Conservation (phyloP, 1,140 invertebrate genomes). For the Lordiphosa clarofinis region DNA sequence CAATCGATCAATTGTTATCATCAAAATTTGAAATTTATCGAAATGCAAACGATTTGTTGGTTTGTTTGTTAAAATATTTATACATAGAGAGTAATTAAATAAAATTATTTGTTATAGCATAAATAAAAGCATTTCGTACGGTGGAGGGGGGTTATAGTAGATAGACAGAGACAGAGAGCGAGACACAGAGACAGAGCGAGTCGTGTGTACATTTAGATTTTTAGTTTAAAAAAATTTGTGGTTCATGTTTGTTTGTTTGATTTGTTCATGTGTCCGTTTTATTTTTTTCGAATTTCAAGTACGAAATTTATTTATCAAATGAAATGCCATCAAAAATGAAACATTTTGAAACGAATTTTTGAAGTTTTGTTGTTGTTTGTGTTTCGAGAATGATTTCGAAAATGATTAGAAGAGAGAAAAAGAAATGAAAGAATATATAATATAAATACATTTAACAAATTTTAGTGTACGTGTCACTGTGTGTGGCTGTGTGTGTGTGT, state of each 20-base stretch:
- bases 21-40: slow-evolving; percentile 18
- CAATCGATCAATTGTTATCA: slow-evolving; percentile 33
- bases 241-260: slow-evolving; percentile 21
- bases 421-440: slow-evolving; percentile 80
- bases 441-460: slow-evolving; percentile 79
- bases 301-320: slow-evolving; percentile 47
- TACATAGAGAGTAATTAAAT: slow-evolving; percentile 69
- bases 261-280: slow-evolving; percentile 29
- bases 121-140: slow-evolving; percentile 66
- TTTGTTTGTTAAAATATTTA: slow-evolving; percentile 50
- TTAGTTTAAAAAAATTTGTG: slow-evolving; percentile 31
- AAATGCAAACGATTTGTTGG: slow-evolving; percentile 15
- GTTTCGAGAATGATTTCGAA: slow-evolving; percentile 76
- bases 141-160: slow-evolving; percentile 22
- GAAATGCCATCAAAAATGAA: slow-evolving; percentile 73
- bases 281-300: slow-evolving; percentile 59
- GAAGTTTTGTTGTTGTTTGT: slow-evolving; percentile 39
- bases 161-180: slow-evolving; percentile 16
- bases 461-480: slow-evolving; percentile 52
- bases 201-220: slow-evolving; percentile 64
- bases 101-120: slow-evolving; percentile 61
- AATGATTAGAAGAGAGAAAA: slow-evolving; percentile 79
- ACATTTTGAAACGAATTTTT: slow-evolving; percentile 29
- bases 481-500: slow-evolving; percentile 32
- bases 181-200: slow-evolving; percentile 56